Evolutionary conservation across 2,113 vertebrate genomes (phyloP), one percentile per base, ranked within the genome.

Genomic region (Campylorhamphus procurvoides): DNA sequence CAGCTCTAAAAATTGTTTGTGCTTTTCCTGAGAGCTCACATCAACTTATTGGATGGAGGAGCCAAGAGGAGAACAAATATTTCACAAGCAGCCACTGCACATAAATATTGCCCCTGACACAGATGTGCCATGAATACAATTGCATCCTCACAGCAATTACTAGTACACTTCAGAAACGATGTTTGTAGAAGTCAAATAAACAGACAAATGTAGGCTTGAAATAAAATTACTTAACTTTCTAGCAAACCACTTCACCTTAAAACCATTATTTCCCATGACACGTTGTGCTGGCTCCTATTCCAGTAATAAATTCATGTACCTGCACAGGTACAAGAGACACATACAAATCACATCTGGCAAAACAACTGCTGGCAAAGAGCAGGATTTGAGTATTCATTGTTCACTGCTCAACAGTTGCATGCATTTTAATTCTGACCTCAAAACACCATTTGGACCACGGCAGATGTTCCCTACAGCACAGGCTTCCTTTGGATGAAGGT

Each of bases 361-460:
- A 96, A 78, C 94, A 93, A 83, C 52, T 24, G 52, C 3, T 81
- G 88, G 66, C 69, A 47, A 72, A 52, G 86, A 90, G 66, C 22
- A 33, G 87, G 93, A 78, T 84, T 90, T 94, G 87, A 77, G 63
- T 86, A 90, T 84, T 90, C 85, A 77, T 14, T 15, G 84, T 81
- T 92, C 73, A 52, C 72, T 14, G 11, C 62, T 64, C 47, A 86
- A 77, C 60, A 40, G 56, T 84, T 89, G 81, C 73, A 71, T 44
- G 78, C 83, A 81, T 74, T 96, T 94, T 95, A 93, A 97, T 95
- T 86, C 92, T 11, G 6, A 84, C 85, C 90, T 96, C 88, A 87
- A 37, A 90, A 94, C 76, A 25, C 63, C 75, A 72, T 84, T 75
- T 75, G 79, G 85, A 69, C 68, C 44, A 49, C 0, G 23, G 92